Conservation (phyloP, 1,140 invertebrate species). For the Drosophila jambulina region DNA sequence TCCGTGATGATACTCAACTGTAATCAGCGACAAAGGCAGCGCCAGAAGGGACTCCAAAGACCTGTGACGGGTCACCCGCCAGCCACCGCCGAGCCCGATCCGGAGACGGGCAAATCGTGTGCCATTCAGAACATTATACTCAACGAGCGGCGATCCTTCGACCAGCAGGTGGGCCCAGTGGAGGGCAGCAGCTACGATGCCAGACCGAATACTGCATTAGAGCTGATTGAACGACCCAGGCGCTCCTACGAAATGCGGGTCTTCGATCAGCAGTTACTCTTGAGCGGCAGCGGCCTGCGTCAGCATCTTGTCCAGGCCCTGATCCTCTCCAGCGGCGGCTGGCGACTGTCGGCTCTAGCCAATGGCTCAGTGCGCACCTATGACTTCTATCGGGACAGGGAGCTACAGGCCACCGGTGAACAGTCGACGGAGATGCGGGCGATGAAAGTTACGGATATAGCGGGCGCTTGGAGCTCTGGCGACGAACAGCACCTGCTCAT, state of each 20-base stretch:
- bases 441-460: constrained; percentile 52
- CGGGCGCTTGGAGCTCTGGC: constrained; percentile 36
- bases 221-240: constrained; percentile 56
- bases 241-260: constrained; percentile 70
- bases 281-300: constrained; percentile 67
- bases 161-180: constrained; percentile 40
- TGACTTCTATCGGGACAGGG: constrained; percentile 73
- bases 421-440: background rate
- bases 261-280: constrained; percentile 75
- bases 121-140: constrained; percentile 84
- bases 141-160: constrained; percentile 72
- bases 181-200: constrained; percentile 27
- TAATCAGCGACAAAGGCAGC: constrained; percentile 60
- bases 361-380: constrained; percentile 71
- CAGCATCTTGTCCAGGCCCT: constrained; percentile 73
- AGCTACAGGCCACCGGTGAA: constrained; percentile 28
- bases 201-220: constrained; percentile 64
- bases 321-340: constrained; percentile 73
- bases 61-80: constrained; percentile 36
- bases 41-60: constrained; percentile 9
- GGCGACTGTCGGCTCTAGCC: constrained; percentile 64
- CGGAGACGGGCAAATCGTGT: constrained; percentile 79
- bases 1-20: constrained; percentile 82
- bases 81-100: constrained; percentile 26
- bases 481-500: constrained; percentile 56